phyloP scores from a whole-genome alignment of 2,113 vertebrate species.

The Thunnus maccoyii region DNA sequence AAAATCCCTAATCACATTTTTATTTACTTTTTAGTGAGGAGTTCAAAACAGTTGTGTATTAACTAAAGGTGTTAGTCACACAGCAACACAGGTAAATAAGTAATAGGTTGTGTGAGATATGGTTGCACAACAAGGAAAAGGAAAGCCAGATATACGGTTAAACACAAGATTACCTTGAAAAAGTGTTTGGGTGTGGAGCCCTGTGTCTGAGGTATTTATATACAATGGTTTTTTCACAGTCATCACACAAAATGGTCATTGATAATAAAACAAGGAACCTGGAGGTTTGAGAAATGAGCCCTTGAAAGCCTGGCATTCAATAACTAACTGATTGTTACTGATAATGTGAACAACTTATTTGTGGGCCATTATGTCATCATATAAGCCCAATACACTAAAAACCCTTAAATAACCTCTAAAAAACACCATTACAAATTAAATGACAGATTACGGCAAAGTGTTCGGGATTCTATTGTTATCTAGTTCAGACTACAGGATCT shows the following conservation, averaged over 20 bases:
- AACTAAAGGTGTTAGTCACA: neutral
- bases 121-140: slow-evolving; percentile 50
- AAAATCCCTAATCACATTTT: neutral
- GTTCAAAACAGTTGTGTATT: neutral
- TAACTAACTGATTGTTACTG: neutral
- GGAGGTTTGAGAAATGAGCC: neutral
- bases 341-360: neutral
- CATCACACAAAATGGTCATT: neutral
- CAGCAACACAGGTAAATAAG: slow-evolving; percentile 3
- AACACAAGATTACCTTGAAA: neutral
- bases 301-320: neutral
- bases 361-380: neutral
- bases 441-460: no score
- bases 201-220: neutral
- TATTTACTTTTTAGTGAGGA: neutral
- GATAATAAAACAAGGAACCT: slow-evolving; percentile 5
- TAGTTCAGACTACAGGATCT: no score
- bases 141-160: neutral
- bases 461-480: neutral
- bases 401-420: neutral
- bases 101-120: neutral
- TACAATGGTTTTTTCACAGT: slow-evolving; percentile 8
- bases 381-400: neutral
- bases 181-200: neutral
- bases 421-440: no score